Conservation (phyloP, 2,888 invertebrate genomes). For the Agrilus cyanescens region DNA sequence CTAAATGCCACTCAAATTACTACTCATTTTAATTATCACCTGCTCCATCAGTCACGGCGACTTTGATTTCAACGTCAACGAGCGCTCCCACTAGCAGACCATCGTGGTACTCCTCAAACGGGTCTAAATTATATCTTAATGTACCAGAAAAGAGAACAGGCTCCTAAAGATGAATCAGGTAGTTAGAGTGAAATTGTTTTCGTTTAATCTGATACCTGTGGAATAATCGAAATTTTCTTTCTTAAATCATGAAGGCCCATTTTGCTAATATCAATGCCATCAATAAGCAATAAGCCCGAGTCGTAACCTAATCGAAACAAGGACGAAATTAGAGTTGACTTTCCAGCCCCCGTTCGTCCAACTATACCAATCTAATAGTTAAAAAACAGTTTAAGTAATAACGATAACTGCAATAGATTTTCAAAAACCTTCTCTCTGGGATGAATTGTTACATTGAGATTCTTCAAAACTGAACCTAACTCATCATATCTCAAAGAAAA, state of each 20-base stretch:
- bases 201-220: conserved; percentile 36
- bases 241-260: conserved; percentile 45
- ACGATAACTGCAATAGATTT: no score
- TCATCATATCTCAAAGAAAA: conserved; percentile 51
- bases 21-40: conserved; percentile 21
- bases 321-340: conserved; percentile 40
- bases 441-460: conserved; percentile 37
- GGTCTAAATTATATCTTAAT: conserved; percentile 54
- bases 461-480: conserved; percentile 50
- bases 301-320: conserved; percentile 46
- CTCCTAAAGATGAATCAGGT: conserved; percentile 44
- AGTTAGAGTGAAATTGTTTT: conserved; percentile 47
- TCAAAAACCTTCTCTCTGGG: conserved; percentile 39
- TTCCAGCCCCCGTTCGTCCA: conserved; percentile 49
- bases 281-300: conserved; percentile 41
- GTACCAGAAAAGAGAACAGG: conserved; percentile 56
- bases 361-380: conserved; percentile 38
- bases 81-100: conserved; percentile 24
- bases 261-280: conserved; percentile 35
- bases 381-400: not conserved
- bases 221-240: conserved; percentile 48
- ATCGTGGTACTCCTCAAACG: conserved; percentile 41
- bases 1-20: no score
- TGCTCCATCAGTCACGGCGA: conserved; percentile 32
- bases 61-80: conserved; percentile 38